These are phyloP conservation scores for Sebastes matsubarae DNA, from an alignment of 2,797 vertebrate species.

Conservation along the genomic window DNA sequence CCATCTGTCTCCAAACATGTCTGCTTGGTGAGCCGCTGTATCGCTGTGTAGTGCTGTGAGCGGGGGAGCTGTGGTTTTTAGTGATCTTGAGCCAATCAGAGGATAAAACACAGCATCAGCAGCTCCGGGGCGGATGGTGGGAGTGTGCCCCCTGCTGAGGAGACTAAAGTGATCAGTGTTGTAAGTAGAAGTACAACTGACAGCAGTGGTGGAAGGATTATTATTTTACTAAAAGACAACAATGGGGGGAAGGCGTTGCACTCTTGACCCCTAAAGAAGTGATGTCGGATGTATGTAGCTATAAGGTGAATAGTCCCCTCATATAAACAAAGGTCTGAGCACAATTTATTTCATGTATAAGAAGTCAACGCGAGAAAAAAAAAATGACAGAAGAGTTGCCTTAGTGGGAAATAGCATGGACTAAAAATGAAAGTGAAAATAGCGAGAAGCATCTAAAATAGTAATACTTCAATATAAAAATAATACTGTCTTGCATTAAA, in stretches of 20 bases:
- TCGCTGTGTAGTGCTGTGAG: slow-evolving; percentile 17
- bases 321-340: background rate
- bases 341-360: background rate
- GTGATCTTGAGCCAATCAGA: slow-evolving; percentile 52
- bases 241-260: background rate
- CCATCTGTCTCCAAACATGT: slow-evolving; percentile 75
- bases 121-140: background rate
- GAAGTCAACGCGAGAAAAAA: background rate
- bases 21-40: slow-evolving; percentile 52
- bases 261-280: background rate
- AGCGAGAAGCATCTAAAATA: background rate
- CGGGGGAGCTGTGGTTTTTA: slow-evolving; percentile 29
- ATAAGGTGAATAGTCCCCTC: background rate
- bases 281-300: background rate
- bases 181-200: background rate
- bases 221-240: background rate
- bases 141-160: slow-evolving; percentile 27
- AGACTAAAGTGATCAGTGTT: slow-evolving; percentile 33
- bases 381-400: background rate
- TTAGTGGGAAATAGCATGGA: background rate
- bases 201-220: background rate
- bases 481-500: background rate
- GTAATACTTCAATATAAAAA: background rate
- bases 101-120: slow-evolving; percentile 19
- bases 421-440: background rate